A percentile compares a stretch with the other conserved stretches of the same genome.
These are phyloP conservation scores for Anguilla marmorata DNA, from an alignment of 2,797 vertebrate species.

Conservation along the genomic window DNA sequence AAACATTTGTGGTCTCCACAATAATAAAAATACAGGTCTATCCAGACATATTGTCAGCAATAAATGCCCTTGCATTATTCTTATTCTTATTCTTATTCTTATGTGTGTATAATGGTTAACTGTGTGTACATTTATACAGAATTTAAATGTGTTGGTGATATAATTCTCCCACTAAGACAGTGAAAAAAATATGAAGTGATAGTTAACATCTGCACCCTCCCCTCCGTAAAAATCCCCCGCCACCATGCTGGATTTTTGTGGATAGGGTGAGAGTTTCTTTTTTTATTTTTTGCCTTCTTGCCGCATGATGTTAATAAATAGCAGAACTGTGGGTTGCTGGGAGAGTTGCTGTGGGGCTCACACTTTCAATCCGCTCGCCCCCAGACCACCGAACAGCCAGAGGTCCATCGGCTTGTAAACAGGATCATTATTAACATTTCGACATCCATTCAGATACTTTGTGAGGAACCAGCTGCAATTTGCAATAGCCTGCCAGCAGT, in stretches of 20 bases:
- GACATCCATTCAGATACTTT: neutral
- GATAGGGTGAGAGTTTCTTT: slow-evolving; percentile 61
- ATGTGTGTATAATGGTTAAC: slow-evolving; percentile 53
- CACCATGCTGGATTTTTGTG: slow-evolving; percentile 68
- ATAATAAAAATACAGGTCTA: neutral
- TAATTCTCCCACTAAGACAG: slow-evolving; percentile 66
- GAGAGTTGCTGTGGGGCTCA: slow-evolving; percentile 48
- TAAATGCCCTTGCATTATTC: neutral
- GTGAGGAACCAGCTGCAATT: neutral
- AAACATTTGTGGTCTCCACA: neutral
- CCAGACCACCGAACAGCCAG: slow-evolving; percentile 28
- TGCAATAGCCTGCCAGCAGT: neutral
- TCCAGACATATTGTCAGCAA: neutral
- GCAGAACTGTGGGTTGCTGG: slow-evolving; percentile 54
- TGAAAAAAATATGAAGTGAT: slow-evolving; percentile 64
- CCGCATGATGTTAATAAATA: slow-evolving; percentile 61
- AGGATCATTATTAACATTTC: slow-evolving; percentile 18
- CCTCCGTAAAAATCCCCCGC: slow-evolving; percentile 40
- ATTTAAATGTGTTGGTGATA: slow-evolving; percentile 65
- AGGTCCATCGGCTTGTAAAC: slow-evolving; percentile 21
- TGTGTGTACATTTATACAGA: slow-evolving; percentile 57
- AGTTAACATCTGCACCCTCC: slow-evolving; percentile 35
- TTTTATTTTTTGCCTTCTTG: slow-evolving; percentile 62
- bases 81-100: neutral
- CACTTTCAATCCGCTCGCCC: slow-evolving; percentile 26